Base-by-base conservation (phyloP, 1,140 invertebrate genomes). In the Diplogasteroides magnus region DNA sequence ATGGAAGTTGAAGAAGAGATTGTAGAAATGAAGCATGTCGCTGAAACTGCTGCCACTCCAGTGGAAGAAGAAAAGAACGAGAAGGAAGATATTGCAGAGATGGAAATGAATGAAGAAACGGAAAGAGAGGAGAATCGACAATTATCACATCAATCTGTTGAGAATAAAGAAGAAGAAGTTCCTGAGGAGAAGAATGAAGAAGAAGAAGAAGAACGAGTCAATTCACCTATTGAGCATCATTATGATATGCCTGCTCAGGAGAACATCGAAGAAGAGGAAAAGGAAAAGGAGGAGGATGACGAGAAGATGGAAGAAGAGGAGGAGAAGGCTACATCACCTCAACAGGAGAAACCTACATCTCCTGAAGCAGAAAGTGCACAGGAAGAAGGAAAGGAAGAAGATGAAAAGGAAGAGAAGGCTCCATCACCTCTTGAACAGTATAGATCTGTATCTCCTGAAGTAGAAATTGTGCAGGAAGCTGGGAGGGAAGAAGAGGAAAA, bases 351-450 rank as follows among this genome's bases (percentile, higher is more conserved):
- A n/a, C n/a, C n/a, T n/a, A n/a, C n/a, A n/a, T n/a, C n/a, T n/a
- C n/a, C n/a, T n/a, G n/a, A n/a, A n/a, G n/a, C n/a, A n/a, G n/a
- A n/a, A n/a, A n/a, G n/a, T n/a, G 64, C 2, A 48, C 56, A 67
- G 56, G 64, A 67, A 14, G 64, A 67, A 61, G 29, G 15, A 11
- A 27, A 63, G 28, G 61, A 63, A 27, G 61, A 63, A 11, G 61
- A 63, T 31, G 61, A 63, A 11, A 27, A 63, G 19, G 61, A 26
- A 26, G 29, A 63, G 61, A 31, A 63, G 29, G 29, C n/a, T n/a
- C n/a, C n/a, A n/a, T n/a, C n/a, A n/a, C n/a, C n/a, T n/a, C n/a
- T n/a, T n/a, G n/a, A n/a, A n/a, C n/a, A n/a, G n/a, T n/a, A n/a
- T n/a, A n/a, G n/a, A n/a, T n/a, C n/a, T n/a, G n/a, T n/a, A n/a